Percentiles rank a stretch among this genome's conserved stretches.
phyloP scores from a whole-genome alignment of 2,113 vertebrate species.

The Corythoichthys haematopterus region DNA sequence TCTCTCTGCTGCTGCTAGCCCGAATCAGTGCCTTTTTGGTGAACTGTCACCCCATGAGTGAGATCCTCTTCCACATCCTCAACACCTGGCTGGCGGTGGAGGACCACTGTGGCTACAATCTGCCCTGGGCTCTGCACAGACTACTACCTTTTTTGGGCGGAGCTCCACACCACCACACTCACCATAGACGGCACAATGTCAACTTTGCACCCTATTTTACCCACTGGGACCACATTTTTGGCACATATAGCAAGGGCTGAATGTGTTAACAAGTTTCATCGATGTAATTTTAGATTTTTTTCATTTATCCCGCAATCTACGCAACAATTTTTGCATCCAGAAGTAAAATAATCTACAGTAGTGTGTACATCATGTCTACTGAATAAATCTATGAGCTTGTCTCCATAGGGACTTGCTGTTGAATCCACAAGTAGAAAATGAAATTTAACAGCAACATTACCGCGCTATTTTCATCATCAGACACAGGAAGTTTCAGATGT shows the following conservation, averaged over 20 bases:
- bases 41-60: conserved; percentile 72
- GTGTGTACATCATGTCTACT: not conserved
- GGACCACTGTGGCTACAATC: conserved; percentile 76
- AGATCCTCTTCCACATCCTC: conserved; percentile 69
- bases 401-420: not conserved
- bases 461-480: no score
- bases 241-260: conserved; percentile 45
- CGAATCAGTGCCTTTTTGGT: conserved; percentile 54
- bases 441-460: no score
- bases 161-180: conserved; percentile 68
- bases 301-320: no score
- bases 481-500: no score
- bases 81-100: conserved; percentile 77
- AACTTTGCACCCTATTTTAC: conserved; percentile 78
- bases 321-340: not conserved
- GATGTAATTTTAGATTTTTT: no score
- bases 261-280: not conserved
- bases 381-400: not conserved
- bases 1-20: conserved; percentile 69
- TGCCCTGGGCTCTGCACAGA: conserved; percentile 69
- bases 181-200: conserved; percentile 53
- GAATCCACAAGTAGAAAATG: not conserved
- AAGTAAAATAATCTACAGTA: not conserved
- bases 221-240: conserved; percentile 74
- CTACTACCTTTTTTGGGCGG: conserved; percentile 70